Evolutionary conservation across 37 sponge, comb jelly and placozoan genomes (phyloP).

Genomic region (Theonella swinhoei): DNA sequence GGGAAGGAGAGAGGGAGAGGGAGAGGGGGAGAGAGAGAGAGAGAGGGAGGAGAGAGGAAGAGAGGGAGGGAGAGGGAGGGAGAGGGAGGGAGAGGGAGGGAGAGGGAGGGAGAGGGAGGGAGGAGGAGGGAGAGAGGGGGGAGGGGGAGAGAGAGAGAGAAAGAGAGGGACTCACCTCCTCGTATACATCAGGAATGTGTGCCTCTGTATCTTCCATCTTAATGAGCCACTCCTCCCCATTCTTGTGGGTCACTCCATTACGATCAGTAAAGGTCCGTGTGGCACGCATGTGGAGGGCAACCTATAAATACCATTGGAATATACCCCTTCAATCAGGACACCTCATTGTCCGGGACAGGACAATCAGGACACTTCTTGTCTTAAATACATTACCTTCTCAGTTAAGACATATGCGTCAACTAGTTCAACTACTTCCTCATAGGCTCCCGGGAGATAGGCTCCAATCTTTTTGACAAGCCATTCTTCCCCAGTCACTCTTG

Average conservation of each 20-base stretch:
- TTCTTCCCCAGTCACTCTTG: constrained; percentile 98
- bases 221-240: constrained; percentile 99
- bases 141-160: background rate
- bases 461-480: constrained; percentile 98
- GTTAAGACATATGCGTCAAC: constrained; percentile 98
- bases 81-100: background rate
- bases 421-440: constrained; percentile 96
- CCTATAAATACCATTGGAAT: constrained; percentile 34
- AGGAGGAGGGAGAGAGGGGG: background rate
- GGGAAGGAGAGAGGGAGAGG: background rate
- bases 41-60: background rate
- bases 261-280: constrained; percentile 90
- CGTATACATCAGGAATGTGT: constrained; percentile 99
- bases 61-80: background rate
- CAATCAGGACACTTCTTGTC: too few species aligned
- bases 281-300: constrained; percentile 96
- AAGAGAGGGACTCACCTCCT: constrained; percentile 60
- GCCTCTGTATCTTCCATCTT: constrained; percentile 98
- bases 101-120: background rate
- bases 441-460: constrained; percentile 99
- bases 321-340: background rate
- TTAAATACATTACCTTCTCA: constrained; percentile 81
- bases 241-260: constrained; percentile 86
- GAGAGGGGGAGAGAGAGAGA: background rate
- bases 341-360: too few species aligned